Evolutionary conservation across 2,113 vertebrate species (phyloP).

Genomic region (Ctenomys sociabilis): DNA sequence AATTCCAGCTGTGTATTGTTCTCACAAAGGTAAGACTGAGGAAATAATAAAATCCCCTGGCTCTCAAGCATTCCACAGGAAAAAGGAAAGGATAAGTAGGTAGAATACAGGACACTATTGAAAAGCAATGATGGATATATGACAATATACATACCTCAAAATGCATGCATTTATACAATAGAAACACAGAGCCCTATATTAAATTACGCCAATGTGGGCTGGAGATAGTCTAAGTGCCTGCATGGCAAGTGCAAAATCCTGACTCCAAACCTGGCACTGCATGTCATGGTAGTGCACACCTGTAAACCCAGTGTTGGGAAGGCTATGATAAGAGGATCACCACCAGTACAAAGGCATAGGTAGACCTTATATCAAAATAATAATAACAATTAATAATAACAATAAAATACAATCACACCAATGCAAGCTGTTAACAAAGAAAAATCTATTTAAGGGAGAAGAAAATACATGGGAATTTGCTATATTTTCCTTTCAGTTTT

Average conservation of each 20-base stretch:
- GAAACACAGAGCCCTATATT: not conserved
- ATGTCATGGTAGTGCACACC: no score
- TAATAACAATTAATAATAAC: no score
- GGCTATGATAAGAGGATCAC: no score
- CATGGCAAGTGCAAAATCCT: no score
- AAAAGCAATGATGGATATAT: accelerated
- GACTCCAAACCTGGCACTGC: no score
- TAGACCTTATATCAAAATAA: no score
- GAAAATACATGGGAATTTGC: not conserved
- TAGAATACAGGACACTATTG: not conserved
- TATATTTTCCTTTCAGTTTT: conserved; percentile 1
- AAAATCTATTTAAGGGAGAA: not conserved
- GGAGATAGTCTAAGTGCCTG: no score
- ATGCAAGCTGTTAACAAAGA: not conserved
- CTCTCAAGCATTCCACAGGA: not conserved
- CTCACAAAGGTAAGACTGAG: not conserved
- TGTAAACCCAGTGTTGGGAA: no score
- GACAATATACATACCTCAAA: not conserved
- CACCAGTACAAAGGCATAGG: no score
- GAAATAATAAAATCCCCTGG: not conserved
- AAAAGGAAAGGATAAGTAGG: not conserved
- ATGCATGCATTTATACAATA: not conserved
- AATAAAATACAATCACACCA: not conserved
- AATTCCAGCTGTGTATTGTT: not conserved
- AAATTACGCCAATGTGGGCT: not conserved